Evolutionary conservation across 2,888 invertebrate genomes (phyloP).

Genomic region (Steinernema carpocapsae): DNA sequence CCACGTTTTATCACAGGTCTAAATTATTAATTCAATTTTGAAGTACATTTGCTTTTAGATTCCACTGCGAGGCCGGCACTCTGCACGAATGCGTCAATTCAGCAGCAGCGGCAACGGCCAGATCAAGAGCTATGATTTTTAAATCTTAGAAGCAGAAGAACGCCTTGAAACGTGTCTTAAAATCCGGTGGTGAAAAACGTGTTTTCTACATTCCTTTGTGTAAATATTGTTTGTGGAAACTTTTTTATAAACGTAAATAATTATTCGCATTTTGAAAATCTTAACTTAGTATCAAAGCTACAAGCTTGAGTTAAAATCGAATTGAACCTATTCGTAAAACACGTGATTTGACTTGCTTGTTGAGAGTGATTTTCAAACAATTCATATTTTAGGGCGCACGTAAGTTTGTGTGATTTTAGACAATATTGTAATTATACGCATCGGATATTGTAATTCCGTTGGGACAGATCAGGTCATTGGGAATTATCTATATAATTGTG

Average conservation of each 20-base stretch:
- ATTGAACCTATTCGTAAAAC: too few relatives aligned
- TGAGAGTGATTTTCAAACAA: too few relatives aligned
- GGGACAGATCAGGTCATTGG: conserved; percentile 61
- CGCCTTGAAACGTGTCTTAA: background rate
- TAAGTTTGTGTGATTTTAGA: too few relatives aligned
- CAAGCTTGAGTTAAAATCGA: too few relatives aligned
- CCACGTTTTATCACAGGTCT: conserved; percentile 66
- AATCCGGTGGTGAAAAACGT: conserved; percentile 1
- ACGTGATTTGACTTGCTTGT: too few relatives aligned
- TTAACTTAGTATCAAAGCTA: too few relatives aligned
- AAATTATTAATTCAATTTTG: conserved; percentile 1
- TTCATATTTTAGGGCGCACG: too few relatives aligned
- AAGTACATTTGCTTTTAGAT: conserved; percentile 38
- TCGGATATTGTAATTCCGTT: conserved; percentile 52
- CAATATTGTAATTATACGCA: too few relatives aligned
- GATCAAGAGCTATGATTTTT: background rate
- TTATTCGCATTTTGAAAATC: too few relatives aligned
- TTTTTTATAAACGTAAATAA: background rate
- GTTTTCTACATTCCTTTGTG: background rate
- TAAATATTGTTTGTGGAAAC: background rate
- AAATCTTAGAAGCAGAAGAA: background rate
- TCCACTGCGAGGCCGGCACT: conserved; percentile 41
- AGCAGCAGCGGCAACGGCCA: conserved; percentile 41
- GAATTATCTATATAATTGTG: conserved; percentile 61
- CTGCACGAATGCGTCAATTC: conserved; percentile 42